Percentiles rank a stretch among this genome's conserved stretches.
Evolutionary conservation across 2,113 vertebrate genomes (phyloP).

Genomic region (Pelusios castaneus): DNA sequence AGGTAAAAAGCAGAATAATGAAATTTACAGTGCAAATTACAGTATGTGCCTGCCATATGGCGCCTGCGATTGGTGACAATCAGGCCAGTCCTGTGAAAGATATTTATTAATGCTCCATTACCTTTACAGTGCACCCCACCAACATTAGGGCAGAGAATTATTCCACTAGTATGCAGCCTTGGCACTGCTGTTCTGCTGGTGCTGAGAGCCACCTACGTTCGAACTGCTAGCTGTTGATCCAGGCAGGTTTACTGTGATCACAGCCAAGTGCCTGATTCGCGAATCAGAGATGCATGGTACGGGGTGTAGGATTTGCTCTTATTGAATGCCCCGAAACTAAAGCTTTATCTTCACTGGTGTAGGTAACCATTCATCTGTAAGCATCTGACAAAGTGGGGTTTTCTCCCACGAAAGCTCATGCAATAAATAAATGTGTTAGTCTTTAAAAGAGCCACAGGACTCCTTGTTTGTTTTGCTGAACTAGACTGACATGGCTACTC

Average conservation of each 20-base stretch:
- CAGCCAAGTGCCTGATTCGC: rapidly evolving
- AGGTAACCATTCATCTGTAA: background rate
- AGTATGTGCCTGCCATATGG: background rate
- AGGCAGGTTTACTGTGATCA: rapidly evolving
- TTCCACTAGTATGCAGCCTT: rapidly evolving
- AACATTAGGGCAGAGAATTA: background rate
- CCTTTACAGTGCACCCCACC: background rate
- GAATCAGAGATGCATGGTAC: background rate
- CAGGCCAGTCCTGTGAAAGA: background rate
- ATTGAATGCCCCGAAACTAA: rapidly evolving
- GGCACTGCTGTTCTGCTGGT: rapidly evolving
- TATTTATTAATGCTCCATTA: conserved; percentile 10
- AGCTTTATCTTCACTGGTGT: rapidly evolving
- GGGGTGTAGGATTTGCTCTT: background rate
- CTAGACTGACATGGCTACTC: too few species aligned
- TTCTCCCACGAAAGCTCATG: too few species aligned
- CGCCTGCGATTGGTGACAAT: background rate
- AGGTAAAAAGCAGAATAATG: conserved; percentile 47
- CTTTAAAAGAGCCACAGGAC: too few species aligned
- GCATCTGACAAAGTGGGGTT: too few species aligned
- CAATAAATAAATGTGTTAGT: too few species aligned
- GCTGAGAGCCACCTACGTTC: background rate
- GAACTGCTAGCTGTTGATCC: rapidly evolving
- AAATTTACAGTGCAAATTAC: conserved; percentile 29
- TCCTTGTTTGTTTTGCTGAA: too few species aligned